Evolutionary conservation across 1,140 invertebrate species (phyloP), one percentile per base, ranked within the genome.

Genomic region (Listronotus bonariensis): DNA sequence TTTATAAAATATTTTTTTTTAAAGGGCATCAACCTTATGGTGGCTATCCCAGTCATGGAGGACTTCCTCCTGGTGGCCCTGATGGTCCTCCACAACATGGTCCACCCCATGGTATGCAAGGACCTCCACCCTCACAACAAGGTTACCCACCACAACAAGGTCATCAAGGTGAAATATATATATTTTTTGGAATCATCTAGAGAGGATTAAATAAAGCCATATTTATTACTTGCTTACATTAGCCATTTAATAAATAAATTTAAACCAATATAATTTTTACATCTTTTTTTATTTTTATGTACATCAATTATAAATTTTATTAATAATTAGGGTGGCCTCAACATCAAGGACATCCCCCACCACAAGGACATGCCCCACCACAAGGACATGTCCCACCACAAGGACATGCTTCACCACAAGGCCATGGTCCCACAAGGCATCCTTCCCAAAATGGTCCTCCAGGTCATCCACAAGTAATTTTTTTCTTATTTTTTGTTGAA

Each of bases 301-400:
- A n/a, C n/a, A n/a, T n/a, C n/a, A n/a, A n/a, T n/a, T n/a, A n/a
- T n/a, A n/a, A n/a, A n/a, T n/a, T n/a, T n/a, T n/a, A n/a, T n/a
- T n/a, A n/a, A n/a, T 42, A 26, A 34, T 11, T 8, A 63, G 60
- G 60, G 15, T 57, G 53, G 53, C 43, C 54, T 9, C 54, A 45
- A 26, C 62, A 65, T 57, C 52, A 40, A 54, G 36, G 52, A 17
- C 34, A 40, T 40, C n/a, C 11, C 14, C 80, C 68, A 18, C 18
- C 45, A 45, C 60, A 61, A 40, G 60, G 60, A 0, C 36, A 52
- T 40, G 40, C 34, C 1, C 34, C 62, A 18, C 56, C 51, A 1
- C 51, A 53, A 36, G 51, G 51, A 1, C 51, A 53, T 53, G 6
- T 6, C 5, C 55, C 43, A 5, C 52, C 52, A 20, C 61, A 61